Evolutionary conservation across 2,797 vertebrate genomes (phyloP).

Genomic region (Hemibagrus guttatus): DNA sequence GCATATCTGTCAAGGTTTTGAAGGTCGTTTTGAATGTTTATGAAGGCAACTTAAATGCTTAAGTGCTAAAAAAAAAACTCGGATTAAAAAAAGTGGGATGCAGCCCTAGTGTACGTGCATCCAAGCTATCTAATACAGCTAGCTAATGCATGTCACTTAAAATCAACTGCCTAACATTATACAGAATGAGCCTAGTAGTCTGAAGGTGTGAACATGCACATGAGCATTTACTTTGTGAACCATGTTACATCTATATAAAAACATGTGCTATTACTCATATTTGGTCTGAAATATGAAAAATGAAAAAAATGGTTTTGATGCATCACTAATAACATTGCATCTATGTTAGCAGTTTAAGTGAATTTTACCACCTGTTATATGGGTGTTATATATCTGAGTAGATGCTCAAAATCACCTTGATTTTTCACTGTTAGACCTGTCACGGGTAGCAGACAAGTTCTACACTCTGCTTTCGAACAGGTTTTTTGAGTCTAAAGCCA

Average conservation of each 20-base stretch:
- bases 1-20: background rate
- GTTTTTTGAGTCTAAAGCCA: background rate
- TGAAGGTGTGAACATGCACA: background rate
- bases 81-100: background rate
- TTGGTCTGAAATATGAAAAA: background rate
- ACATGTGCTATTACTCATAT: background rate
- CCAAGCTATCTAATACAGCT: background rate
- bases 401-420: background rate
- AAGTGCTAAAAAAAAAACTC: background rate
- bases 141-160: background rate
- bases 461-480: background rate
- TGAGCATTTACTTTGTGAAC: background rate
- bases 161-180: background rate
- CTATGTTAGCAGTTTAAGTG: too few relatives aligned
- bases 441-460: background rate
- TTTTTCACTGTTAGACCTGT: background rate
- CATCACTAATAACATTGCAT: too few relatives aligned
- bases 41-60: background rate
- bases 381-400: too few relatives aligned
- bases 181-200: background rate
- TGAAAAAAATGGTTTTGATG: background rate
- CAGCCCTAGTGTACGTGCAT: background rate
- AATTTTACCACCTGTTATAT: background rate
- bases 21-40: constrained; percentile 7
- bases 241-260: too few relatives aligned